Evolutionary conservation across 30 jellyfish, hydroid and myxozoan species (phyloP), one percentile per base, ranked within the genome.

Genomic region (Aurelia aurita complex sp. Pacific): DNA sequence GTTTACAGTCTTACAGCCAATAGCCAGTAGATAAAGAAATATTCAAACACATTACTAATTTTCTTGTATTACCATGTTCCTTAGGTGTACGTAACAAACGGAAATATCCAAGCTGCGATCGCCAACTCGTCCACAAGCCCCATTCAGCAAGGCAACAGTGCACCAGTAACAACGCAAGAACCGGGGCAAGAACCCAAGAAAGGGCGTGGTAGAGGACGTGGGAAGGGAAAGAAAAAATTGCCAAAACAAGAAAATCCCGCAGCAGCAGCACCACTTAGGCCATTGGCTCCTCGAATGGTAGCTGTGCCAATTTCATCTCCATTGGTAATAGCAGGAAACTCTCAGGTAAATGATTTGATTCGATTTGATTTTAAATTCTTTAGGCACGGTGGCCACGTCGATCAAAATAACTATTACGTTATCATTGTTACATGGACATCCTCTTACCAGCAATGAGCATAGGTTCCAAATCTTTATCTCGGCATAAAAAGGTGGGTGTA

Each of bases 301-400:
- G 97, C 97, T 8, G 97, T 89, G 1, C 97, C 97, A 4, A 62
- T 89, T 35, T 80, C 93, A 7, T 76, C 88, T 15, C 90, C 94
- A 7, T 61, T 89, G 51, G 80, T 89, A 0, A 78, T 89, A 9
- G 94, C 92, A 5, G 81, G 87, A 9, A 62, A 67, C n/a, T 33
- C 86, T 4, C 89, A 79, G 90, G 90, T 87, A 57, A 51, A 14
- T 46, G 57, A 46, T 0, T 46, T 23, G 29, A 23, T 23, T 23
- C 29, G 29, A 23, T 23, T 23, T 23, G 29, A 23, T 23, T 23
- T 23, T 23, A 23, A 23, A 23, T 23, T 23, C 29, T 23, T 23
- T 23, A 23, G 29, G 29, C 29, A 23, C 29, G 29, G 29, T 23
- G 29, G 29, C 29, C 29, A 23, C 29, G 29, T 23, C 29, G 29